Evolutionary conservation across 2,797 vertebrate species (phyloP).

Genomic region (Pseudomugil tenellus): DNA sequence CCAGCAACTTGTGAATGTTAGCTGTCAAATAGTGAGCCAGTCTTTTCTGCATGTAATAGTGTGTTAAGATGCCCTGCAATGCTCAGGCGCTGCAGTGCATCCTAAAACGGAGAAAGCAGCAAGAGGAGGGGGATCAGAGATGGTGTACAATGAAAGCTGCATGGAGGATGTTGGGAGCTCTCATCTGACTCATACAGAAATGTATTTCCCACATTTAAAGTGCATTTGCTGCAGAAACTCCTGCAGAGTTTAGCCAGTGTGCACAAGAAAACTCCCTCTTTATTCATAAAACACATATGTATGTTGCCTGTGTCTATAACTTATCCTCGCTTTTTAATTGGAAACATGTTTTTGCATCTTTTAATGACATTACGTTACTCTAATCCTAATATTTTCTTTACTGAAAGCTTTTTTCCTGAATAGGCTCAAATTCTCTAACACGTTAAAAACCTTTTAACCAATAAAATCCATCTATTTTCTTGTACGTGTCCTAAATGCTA

Average conservation of each 20-base stretch:
- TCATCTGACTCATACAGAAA: constrained; percentile 32
- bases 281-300: constrained; percentile 15
- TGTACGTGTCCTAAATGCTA: constrained; percentile 6
- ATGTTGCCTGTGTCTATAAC: constrained; percentile 17
- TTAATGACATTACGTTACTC: neutral
- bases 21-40: constrained; percentile 15
- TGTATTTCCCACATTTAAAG: constrained; percentile 26
- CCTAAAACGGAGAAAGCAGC: constrained; percentile 14
- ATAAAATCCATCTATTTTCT: constrained; percentile 5
- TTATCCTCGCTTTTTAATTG: constrained; percentile 26
- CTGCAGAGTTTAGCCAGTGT: constrained; percentile 56
- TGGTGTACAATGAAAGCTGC: constrained; percentile 9
- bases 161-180: constrained; percentile 31
- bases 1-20: constrained; percentile 25
- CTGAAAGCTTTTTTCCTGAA: constrained; percentile 11
- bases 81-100: no score
- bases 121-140: constrained; percentile 6
- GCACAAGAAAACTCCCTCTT: constrained; percentile 30
- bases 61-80: constrained; percentile 28
- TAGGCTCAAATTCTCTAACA: constrained; percentile 8
- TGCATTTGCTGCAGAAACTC: constrained; percentile 40
- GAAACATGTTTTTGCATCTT: constrained; percentile 18
- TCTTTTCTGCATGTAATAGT: constrained; percentile 39
- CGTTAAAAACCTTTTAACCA: constrained; percentile 15
- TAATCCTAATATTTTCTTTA: constrained; percentile 28